Evolutionary conservation across 1,140 invertebrate genomes (phyloP).

Genomic region (Drosophila ironensis): DNA sequence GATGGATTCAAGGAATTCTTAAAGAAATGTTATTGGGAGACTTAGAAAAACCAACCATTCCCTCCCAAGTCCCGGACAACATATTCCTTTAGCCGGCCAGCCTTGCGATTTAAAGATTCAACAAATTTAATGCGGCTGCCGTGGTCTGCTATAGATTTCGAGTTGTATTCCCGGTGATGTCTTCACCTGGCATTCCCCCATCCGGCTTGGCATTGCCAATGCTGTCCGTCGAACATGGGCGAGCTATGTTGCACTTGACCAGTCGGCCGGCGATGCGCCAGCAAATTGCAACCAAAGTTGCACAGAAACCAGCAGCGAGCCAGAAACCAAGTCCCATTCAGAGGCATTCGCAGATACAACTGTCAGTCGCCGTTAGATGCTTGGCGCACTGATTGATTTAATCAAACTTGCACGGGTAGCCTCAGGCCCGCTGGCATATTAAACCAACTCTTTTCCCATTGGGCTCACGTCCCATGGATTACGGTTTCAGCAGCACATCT

Average conservation of each 20-base stretch:
- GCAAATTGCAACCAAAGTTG: conserved; percentile 11
- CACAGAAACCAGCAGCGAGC: conserved; percentile 1
- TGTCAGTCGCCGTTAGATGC: conserved; percentile 74
- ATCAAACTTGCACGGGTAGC: conserved; percentile 71
- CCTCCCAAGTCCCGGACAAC: no score
- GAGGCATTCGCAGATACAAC: conserved; percentile 3
- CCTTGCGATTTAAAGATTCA: background rate
- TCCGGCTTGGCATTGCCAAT: conserved; percentile 69
- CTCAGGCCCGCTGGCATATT: conserved; percentile 55
- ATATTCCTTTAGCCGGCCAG: no score
- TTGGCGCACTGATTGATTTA: conserved; percentile 75
- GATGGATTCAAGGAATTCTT: no score
- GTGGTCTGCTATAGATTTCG: conserved; percentile 25
- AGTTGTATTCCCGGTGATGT: conserved; percentile 27
- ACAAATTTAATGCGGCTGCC: conserved; percentile 13
- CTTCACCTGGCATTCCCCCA: conserved; percentile 51
- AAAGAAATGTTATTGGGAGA: no score
- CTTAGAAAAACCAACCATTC: no score
- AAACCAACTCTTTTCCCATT: conserved; percentile 54
- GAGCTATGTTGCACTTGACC: conserved; percentile 50
- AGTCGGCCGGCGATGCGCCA: conserved; percentile 25
- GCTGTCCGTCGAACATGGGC: conserved; percentile 61
- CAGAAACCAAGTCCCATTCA: conserved; percentile 12
- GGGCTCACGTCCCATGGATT: conserved; percentile 44
- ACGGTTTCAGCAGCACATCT: conserved; percentile 51